Percentiles rank a stretch among this genome's conserved stretches.
These are phyloP conservation scores for Volucella inflata DNA, from an alignment of 2,888 invertebrate genomes.

Conservation along the genomic window DNA sequence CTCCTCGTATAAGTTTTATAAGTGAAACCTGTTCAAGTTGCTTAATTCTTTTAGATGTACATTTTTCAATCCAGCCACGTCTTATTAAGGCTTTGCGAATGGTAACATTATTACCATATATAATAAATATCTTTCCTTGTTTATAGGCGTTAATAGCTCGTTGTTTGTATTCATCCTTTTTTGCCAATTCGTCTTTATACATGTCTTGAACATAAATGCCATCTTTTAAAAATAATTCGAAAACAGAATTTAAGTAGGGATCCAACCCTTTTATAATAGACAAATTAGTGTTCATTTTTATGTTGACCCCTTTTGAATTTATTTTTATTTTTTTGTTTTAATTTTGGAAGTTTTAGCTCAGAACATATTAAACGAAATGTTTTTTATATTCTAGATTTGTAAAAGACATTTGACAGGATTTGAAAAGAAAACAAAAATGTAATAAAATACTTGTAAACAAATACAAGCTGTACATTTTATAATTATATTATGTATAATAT, in stretches of 20 bases:
- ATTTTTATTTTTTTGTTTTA: slow-evolving; percentile 4
- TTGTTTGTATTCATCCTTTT: slow-evolving; percentile 28
- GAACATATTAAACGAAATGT: not conserved
- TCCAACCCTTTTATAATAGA: not conserved
- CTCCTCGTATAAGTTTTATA: slow-evolving; percentile 79
- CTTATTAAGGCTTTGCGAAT: slow-evolving; percentile 85
- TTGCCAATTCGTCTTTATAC: slow-evolving; percentile 10
- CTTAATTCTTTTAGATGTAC: slow-evolving; percentile 81
- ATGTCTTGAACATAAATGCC: not conserved
- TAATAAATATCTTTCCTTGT: slow-evolving; percentile 81
- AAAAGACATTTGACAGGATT: slow-evolving; percentile 9
- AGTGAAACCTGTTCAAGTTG: slow-evolving; percentile 81
- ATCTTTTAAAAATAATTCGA: not conserved
- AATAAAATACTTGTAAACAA: not conserved
- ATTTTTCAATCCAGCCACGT: slow-evolving; percentile 91
- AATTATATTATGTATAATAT: no score
- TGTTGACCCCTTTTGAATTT: not conserved
- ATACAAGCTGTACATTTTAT: not conserved
- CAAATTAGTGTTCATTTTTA: slow-evolving; percentile 40
- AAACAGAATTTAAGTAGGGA: not conserved
- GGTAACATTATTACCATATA: slow-evolving; percentile 80
- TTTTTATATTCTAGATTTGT: not conserved
- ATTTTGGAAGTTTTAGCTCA: not conserved
- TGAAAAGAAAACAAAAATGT: not conserved
- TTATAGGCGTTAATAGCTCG: slow-evolving; percentile 80